A percentile compares a stretch with the other conserved stretches of the same genome.
phyloP scores from a whole-genome alignment of 2,888 invertebrate genomes.

The Epinotia nisella region DNA sequence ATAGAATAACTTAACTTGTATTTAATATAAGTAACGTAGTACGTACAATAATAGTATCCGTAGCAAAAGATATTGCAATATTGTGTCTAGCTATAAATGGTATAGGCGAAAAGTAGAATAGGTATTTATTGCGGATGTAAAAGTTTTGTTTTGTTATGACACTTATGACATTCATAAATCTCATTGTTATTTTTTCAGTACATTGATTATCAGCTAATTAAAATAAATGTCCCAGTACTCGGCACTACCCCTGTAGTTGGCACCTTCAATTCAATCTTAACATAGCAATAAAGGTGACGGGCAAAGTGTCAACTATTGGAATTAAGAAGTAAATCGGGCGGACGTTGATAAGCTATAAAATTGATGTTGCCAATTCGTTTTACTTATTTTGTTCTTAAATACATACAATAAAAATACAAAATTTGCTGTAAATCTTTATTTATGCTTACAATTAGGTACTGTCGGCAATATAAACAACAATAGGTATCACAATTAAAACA shows the following conservation, averaged over 20 bases:
- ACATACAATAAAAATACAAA: slow-evolving; percentile 26
- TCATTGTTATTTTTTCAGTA: not conserved
- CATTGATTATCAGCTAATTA: not conserved
- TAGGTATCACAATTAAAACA: slow-evolving; percentile 22
- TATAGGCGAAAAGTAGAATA: not conserved
- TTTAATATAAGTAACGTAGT: not conserved
- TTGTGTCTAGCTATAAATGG: not conserved
- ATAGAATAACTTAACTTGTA: too few relatives aligned
- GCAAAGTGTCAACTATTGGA: too few relatives aligned
- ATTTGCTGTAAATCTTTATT: slow-evolving; percentile 11
- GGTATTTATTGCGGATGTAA: not conserved
- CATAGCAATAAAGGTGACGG: too few relatives aligned
- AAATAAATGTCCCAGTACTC: too few relatives aligned
- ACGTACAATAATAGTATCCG: not conserved
- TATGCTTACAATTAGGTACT: slow-evolving; percentile 10
- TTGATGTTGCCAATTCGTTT: not conserved
- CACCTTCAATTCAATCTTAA: too few relatives aligned
- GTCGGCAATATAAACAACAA: slow-evolving; percentile 25
- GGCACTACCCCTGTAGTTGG: too few relatives aligned
- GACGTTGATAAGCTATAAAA: not conserved
- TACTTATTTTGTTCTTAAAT: slow-evolving; percentile 5
- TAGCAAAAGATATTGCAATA: not conserved
- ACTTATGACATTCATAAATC: not conserved
- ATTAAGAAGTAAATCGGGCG: too few relatives aligned
- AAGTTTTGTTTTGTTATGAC: not conserved